Percentiles rank a stretch among this genome's conserved stretches.
phyloP scores from a whole-genome alignment of 1,140 invertebrate genomes.

The Trachymyrmex cornetzi region DNA sequence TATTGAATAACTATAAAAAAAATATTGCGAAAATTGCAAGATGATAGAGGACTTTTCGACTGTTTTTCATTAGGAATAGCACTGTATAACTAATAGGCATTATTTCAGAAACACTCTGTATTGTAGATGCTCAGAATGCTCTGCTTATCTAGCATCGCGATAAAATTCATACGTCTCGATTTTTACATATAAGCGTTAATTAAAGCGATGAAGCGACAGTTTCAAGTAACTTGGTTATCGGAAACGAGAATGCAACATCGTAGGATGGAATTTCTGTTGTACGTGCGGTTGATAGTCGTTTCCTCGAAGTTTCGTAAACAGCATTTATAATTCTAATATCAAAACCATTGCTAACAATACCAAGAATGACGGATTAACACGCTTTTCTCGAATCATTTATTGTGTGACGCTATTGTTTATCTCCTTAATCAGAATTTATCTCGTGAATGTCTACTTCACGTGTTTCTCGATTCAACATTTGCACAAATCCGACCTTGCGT shows the following conservation, averaged over 20 bases:
- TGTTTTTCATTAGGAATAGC: too few species aligned
- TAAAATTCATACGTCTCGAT: background rate
- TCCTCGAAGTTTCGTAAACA: conserved; percentile 54
- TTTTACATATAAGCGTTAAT: conserved; percentile 2
- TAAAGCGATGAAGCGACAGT: background rate
- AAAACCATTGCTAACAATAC: background rate
- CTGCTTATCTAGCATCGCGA: background rate
- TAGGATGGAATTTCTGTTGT: conserved; percentile 54
- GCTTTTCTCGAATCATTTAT: background rate
- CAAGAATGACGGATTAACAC: conserved; percentile 5
- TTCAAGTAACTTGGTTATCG: conserved; percentile 16
- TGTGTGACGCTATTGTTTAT: conserved; percentile 6
- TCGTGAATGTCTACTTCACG: conserved; percentile 53
- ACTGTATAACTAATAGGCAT: too few species aligned
- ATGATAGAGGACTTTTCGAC: too few species aligned
- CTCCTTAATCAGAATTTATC: conserved; percentile 30
- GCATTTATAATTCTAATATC: background rate
- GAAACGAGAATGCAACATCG: conserved; percentile 69
- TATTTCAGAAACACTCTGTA: too few species aligned
- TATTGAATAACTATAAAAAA: too few species aligned
- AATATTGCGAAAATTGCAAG: too few species aligned
- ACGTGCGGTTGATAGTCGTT: conserved; percentile 54
- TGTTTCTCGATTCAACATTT: conserved; percentile 50
- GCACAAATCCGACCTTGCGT: conserved; percentile 58
- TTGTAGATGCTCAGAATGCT: too few species aligned